Evolutionary conservation across 2,888 invertebrate species (phyloP), one percentile per base, ranked within the genome.

Genomic region (Beris morrisii): DNA sequence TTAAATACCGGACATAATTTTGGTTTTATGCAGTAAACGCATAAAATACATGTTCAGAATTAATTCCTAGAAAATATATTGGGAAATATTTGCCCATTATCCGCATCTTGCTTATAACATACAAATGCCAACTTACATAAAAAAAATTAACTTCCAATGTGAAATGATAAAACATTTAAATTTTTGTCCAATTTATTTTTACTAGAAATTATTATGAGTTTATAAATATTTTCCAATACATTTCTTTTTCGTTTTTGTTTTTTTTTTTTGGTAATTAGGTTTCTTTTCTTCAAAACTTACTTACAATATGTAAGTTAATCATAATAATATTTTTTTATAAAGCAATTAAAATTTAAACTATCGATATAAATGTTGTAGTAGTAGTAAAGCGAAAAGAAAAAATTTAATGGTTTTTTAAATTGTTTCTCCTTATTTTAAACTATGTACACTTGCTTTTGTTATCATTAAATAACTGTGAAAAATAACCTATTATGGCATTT

Each of bases 151-250:
- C 22, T 22, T 22, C 22, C 22, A 38, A 38, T 38, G 38, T 38
- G 38, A 38, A 38, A 38, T 38, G 38, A 38, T 38, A 38, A 38
- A 38, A 38, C 38, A 38, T 7, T 38, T 38, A 38, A 38, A 22
- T 22, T 38, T 38, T 52, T 61, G 50, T 61, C 46, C 50, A 43
- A 61, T 52, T 61, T 61, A 61, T 61, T 61, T 59, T 61, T 61
- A 59, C 61, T 61, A 61, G 52, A 61, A 61, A 61, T 61, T 61
- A 61, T 61, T 61, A 61, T 61, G 61, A 61, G 61, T 61, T 61
- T 61, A 61, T 61, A 61, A 61, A 61, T 61, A 61, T 61, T 59
- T 61, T 61, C 52, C 52, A 61, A 61, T 61, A 61, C 61, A 61
- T 38, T 52, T 61, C 50, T 61, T 61, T 50, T 61, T 15, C 50